phyloP scores from a whole-genome alignment of 2,113 vertebrate genomes.

The Merops nubicus region DNA sequence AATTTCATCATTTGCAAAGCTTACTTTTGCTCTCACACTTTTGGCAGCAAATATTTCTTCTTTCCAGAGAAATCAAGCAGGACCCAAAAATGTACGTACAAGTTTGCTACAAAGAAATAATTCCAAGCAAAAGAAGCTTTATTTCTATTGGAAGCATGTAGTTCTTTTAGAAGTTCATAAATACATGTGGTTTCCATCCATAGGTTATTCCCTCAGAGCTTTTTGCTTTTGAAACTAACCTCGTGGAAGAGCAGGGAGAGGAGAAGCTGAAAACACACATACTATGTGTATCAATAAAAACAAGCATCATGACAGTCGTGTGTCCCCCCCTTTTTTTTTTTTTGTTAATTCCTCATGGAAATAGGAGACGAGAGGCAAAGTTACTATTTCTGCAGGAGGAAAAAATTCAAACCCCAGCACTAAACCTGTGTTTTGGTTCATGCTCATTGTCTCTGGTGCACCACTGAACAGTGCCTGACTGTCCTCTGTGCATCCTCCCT shows the following conservation, averaged over 20 bases:
- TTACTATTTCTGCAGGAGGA: neutral
- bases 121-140: neutral
- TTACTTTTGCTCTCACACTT: neutral
- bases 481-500: neutral
- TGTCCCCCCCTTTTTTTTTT: too few species aligned
- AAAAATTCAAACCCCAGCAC: neutral
- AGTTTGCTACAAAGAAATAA: neutral
- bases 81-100: neutral
- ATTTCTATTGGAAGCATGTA: neutral
- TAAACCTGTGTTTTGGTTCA: neutral
- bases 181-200: neutral
- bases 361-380: neutral
- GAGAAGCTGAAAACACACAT: neutral
- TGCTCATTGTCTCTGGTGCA: neutral
- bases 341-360: neutral
- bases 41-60: neutral
- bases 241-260: neutral
- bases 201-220: neutral
- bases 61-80: neutral
- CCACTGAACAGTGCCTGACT: neutral
- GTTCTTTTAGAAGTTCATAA: neutral
- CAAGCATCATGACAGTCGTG: neutral
- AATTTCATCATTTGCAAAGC: neutral
- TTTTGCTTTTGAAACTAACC: neutral
- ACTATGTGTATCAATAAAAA: neutral